phyloP scores from a whole-genome alignment of 2,797 vertebrate species.

The Odontamblyopus lacepedii region DNA sequence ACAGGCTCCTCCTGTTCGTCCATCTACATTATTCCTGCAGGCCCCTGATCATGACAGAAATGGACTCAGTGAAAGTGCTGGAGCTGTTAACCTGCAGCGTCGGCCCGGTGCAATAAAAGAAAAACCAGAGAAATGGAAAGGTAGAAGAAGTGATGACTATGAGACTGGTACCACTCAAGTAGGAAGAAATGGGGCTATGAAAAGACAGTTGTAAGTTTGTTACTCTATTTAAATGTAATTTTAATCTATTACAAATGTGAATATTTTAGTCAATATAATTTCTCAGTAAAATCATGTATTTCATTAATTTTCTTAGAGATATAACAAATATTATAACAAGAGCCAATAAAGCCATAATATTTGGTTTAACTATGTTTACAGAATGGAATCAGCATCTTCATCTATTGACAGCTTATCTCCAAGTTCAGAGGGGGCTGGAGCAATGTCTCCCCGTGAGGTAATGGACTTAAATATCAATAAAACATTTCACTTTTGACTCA shows the following conservation, averaged over 20 bases:
- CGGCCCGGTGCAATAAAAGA: constrained; percentile 78
- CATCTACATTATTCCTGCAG: constrained; percentile 78
- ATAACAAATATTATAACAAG: not conserved
- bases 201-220: constrained; percentile 57
- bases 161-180: constrained; percentile 50
- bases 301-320: not conserved
- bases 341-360: not conserved
- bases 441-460: constrained; percentile 61
- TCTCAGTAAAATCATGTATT: not conserved
- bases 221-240: not conserved
- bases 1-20: constrained; percentile 66
- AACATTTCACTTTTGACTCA: not conserved
- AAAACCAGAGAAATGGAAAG: constrained; percentile 85
- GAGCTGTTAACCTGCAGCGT: constrained; percentile 71
- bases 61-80: constrained; percentile 60
- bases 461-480: not conserved
- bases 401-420: constrained; percentile 67
- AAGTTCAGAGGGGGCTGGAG: constrained; percentile 46
- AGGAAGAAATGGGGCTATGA: constrained; percentile 14
- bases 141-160: constrained; percentile 67
- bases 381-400: constrained; percentile 44
- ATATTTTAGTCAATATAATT: not conserved
- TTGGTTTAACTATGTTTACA: constrained; percentile 23
- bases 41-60: constrained; percentile 19
- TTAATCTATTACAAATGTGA: not conserved